These are phyloP conservation scores for Bombyx mandarina DNA, from an alignment of 1,140 invertebrate genomes.

Conservation along the genomic window DNA sequence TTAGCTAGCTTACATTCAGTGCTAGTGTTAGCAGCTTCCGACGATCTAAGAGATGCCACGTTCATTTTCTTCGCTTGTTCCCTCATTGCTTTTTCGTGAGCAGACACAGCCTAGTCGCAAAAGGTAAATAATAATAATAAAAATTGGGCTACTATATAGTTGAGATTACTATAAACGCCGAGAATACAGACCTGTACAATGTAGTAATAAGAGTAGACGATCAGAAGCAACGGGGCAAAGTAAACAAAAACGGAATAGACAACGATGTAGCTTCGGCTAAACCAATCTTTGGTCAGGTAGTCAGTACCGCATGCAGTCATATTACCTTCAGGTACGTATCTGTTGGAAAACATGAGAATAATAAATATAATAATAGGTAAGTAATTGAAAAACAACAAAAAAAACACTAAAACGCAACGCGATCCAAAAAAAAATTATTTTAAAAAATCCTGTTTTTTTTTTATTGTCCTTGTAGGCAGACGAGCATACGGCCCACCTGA, in stretches of 20 bases:
- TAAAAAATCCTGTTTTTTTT: too few species aligned
- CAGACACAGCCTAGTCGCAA: constrained; percentile 72
- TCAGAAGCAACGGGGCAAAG: constrained; percentile 75
- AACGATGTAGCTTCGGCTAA: constrained; percentile 76
- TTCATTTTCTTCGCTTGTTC: constrained; percentile 83
- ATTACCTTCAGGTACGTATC: constrained; percentile 86
- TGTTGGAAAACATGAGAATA: constrained; percentile 10
- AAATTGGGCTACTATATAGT: too few species aligned
- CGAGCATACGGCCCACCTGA: too few species aligned
- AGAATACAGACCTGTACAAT: constrained; percentile 73
- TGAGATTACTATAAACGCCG: too few species aligned
- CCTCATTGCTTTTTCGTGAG: constrained; percentile 80
- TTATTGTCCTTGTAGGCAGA: too few species aligned
- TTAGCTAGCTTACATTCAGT: constrained; percentile 77
- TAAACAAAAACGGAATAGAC: constrained; percentile 77
- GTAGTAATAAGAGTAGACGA: constrained; percentile 81
- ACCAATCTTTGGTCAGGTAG: constrained; percentile 78
- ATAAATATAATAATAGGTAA: too few species aligned
- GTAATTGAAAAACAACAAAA: too few species aligned
- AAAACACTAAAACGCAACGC: too few species aligned
- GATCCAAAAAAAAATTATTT: too few species aligned
- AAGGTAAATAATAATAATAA: too few species aligned
- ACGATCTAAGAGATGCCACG: constrained; percentile 76
- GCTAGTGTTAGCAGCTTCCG: constrained; percentile 74
- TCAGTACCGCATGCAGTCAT: constrained; percentile 87